Base-by-base conservation (phyloP, 2,113 vertebrate species). In the Brachyistius frenatus region DNA sequence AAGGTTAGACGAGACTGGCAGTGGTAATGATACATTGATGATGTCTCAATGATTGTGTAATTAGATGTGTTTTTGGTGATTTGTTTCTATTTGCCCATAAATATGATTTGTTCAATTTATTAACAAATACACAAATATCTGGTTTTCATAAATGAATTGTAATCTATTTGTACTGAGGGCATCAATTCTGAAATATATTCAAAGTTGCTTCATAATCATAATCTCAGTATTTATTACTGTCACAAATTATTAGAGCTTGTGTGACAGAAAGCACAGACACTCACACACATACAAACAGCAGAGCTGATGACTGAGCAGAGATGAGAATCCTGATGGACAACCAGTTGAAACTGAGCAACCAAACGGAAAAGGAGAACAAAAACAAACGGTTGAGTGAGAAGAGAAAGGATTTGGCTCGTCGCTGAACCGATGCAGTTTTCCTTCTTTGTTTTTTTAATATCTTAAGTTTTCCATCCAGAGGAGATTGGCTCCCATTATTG, bases 241-340 rank as follows among this genome's bases (percentile, higher is more conserved):
- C 39, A 35, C 32, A 66, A 62, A 53, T 46, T 30, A 80, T 54
- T 4, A n/a, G 46, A 46, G 7, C 6, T 31, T 15, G n/a, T 41
- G 37, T 7, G 53, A 58, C 36, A 56, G 39, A 75, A 52, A 72
- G 5, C 33, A 64, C n/a, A 73, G 63, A 62, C n/a, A 56, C 16
- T 41, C n/a, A 6, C 9, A 57, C 58, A 55, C 14, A 50, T 16
- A 50, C 49, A 50, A 50, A 16, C 49, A 50, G 46, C 15, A 16
- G 49, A 50, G 49, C 14, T 44, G 10, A 2, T 55, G 64, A 66
- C 15, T 70, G 4, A 73, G 76, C 39, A 56, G 72, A 70, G 60
- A 57, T 71, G 70, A 75, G 35, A n/a, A 44, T 32, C n/a, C 66
- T 68, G 66, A 63, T 68, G 50, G 39, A 79, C 56, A 76, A 56